Base-by-base conservation (phyloP, 1,140 invertebrate species). In the Oncopeltus fasciatus region DNA sequence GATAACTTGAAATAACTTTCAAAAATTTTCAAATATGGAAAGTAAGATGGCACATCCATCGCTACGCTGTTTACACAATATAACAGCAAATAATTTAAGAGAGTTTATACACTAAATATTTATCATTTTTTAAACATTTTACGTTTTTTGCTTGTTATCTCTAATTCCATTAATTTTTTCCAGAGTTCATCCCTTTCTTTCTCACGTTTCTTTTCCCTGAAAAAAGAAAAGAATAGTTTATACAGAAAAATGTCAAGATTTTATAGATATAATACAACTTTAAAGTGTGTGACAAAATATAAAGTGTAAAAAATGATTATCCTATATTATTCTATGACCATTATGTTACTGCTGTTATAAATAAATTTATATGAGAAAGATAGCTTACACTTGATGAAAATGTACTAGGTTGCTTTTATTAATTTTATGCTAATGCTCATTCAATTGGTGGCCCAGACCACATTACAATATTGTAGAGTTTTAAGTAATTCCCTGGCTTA, bases 151-250 rank as follows among this genome's bases (percentile, higher is more conserved):
- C 70, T 68, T 66, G 68, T 82, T 69, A 86, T 74, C 76, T 88
- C 88, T 76, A 92, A 79, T 78, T 91, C 88, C 68, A 82, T 84
- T 74, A 95, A 78, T 77, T 82, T 87, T 77, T 92, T 92, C 92
- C 92, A 95, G 73, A 95, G 75, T 77, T 95, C 91, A 72, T 95
- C 92, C 71, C 91, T 82, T 77, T 95, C 92, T 70, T 91, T 90
- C 78, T 95, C 90, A 67, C 88, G 83, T 74, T 93, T 94, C 76
- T 93, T 93, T 76, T 95, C 91, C 83, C 91, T 94, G 73, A 9
- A 77, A 76, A 69, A 61, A 66, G 61, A 51, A 51, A 9, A 2
- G 24, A 51, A 9, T 8, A 8, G 14, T 38, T 38, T 8, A 8
- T 38, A 38, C 31, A 14, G 14, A 8, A 38, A 14, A 8, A 5